Evolutionary conservation across 1,140 invertebrate genomes (phyloP).

Genomic region (Scaptomyza pallida): DNA sequence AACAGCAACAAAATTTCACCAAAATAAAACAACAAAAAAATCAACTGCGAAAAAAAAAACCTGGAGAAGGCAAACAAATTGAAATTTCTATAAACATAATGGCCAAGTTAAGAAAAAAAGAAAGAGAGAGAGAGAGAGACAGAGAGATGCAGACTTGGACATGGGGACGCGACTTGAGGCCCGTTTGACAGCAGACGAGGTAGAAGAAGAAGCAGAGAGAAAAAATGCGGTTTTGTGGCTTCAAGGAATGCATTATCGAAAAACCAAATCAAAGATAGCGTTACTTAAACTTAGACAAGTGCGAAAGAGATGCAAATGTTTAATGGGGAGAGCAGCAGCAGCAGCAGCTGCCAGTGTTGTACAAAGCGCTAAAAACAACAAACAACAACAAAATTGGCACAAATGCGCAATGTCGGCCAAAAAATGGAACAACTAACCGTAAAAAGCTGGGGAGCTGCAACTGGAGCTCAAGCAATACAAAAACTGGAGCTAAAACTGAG

Average conservation of each 20-base stretch:
- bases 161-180: conserved; percentile 19
- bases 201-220: conserved; percentile 12
- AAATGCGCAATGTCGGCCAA: conserved; percentile 50
- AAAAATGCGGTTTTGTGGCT: conserved; percentile 74
- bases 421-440: conserved; percentile 78
- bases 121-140: not conserved
- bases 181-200: conserved; percentile 35
- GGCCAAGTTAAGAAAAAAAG: conserved; percentile 26
- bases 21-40: conserved; percentile 29
- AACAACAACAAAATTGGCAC: conserved; percentile 66
- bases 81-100: conserved; percentile 49
- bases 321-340: conserved; percentile 8
- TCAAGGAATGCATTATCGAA: conserved; percentile 70
- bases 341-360: conserved; percentile 42
- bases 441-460: conserved; percentile 24
- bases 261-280: conserved; percentile 61
- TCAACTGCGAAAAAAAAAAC: conserved; percentile 49
- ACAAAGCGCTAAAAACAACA: conserved; percentile 18
- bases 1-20: conserved; percentile 60
- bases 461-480: conserved; percentile 11
- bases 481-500: conserved; percentile 27
- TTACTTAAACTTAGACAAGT: not conserved
- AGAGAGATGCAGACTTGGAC: not conserved
- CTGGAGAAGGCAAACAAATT: conserved; percentile 42
- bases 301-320: conserved; percentile 3